These are phyloP conservation scores for Proctacanthus coquilletti DNA, from an alignment of 1,140 invertebrate genomes.

Conservation along the genomic window DNA sequence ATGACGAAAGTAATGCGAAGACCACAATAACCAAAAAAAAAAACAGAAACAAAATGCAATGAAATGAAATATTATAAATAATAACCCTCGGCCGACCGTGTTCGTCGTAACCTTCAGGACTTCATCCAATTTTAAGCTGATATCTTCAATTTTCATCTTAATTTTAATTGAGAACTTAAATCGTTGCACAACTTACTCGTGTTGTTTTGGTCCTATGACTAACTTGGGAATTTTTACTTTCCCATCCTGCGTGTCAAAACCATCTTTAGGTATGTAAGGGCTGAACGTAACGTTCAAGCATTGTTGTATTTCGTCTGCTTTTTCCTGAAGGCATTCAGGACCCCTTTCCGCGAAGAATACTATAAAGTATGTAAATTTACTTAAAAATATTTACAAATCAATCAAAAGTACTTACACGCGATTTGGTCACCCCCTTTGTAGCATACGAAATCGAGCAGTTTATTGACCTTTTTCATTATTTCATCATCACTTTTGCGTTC, in stretches of 20 bases:
- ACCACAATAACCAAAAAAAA: no score
- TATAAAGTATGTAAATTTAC: conserved; percentile 27
- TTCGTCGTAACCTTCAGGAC: no score
- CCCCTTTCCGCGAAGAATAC: conserved; percentile 65
- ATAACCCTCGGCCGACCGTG: no score
- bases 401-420: conserved; percentile 41
- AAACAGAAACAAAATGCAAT: no score
- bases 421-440: conserved; percentile 65
- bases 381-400: conserved; percentile 3
- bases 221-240: no score
- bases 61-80: no score
- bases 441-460: conserved; percentile 53
- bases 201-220: no score
- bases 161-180: background rate
- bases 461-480: conserved; percentile 44
- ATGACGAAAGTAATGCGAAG: no score
- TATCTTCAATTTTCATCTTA: background rate
- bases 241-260: conserved; percentile 2
- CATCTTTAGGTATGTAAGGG: conserved; percentile 29
- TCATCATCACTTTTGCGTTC: conserved; percentile 34
- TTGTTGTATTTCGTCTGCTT: conserved; percentile 39
- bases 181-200: conserved; percentile 2
- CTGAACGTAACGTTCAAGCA: conserved; percentile 47
- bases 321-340: conserved; percentile 49
- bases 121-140: no score